Evolutionary conservation across 1,140 invertebrate genomes (phyloP).

Genomic region (Zaprionus africanus): DNA sequence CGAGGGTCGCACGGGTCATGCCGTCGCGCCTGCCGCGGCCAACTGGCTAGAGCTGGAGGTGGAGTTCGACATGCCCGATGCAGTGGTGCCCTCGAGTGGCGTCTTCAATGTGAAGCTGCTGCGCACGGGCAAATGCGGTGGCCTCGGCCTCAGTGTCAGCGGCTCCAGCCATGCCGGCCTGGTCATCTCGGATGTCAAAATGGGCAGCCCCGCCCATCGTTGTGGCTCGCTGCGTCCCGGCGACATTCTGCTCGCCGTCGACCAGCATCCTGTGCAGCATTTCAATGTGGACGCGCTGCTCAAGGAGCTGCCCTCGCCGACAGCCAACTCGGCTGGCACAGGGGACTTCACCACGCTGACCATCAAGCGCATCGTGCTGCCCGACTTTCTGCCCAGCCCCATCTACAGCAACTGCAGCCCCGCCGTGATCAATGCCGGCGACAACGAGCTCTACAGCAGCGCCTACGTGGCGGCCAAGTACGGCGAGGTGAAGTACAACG

Average conservation of each 20-base stretch:
- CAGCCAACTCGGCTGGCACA: neutral
- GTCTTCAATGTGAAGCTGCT: slow-evolving; percentile 95
- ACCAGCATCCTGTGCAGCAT: slow-evolving; percentile 92
- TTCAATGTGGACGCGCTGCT: slow-evolving; percentile 82
- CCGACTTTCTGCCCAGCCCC: slow-evolving; percentile 79
- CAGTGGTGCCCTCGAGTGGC: slow-evolving; percentile 95
- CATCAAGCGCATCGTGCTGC: slow-evolving; percentile 78
- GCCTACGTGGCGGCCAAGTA: slow-evolving; percentile 74
- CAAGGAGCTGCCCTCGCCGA: slow-evolving; percentile 61
- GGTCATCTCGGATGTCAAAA: slow-evolving; percentile 93
- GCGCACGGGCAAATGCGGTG: slow-evolving; percentile 89
- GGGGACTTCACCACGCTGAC: slow-evolving; percentile 79
- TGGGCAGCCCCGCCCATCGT: slow-evolving; percentile 95
- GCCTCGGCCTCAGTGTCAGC: slow-evolving; percentile 94
- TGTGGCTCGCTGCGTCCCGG: slow-evolving; percentile 94
- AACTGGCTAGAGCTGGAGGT: slow-evolving; percentile 88
- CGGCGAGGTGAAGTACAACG: slow-evolving; percentile 64
- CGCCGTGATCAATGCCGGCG: slow-evolving; percentile 22
- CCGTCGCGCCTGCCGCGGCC: slow-evolving; percentile 40
- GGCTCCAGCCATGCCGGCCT: slow-evolving; percentile 86
- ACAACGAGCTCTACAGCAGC: slow-evolving; percentile 74
- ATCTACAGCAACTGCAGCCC: slow-evolving; percentile 79
- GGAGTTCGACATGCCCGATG: slow-evolving; percentile 97
- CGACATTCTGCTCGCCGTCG: slow-evolving; percentile 94
- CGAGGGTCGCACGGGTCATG: slow-evolving; percentile 39